These are phyloP conservation scores for Cardinalis cardinalis DNA, from an alignment of 2,113 vertebrate genomes.

Conservation along the genomic window DNA sequence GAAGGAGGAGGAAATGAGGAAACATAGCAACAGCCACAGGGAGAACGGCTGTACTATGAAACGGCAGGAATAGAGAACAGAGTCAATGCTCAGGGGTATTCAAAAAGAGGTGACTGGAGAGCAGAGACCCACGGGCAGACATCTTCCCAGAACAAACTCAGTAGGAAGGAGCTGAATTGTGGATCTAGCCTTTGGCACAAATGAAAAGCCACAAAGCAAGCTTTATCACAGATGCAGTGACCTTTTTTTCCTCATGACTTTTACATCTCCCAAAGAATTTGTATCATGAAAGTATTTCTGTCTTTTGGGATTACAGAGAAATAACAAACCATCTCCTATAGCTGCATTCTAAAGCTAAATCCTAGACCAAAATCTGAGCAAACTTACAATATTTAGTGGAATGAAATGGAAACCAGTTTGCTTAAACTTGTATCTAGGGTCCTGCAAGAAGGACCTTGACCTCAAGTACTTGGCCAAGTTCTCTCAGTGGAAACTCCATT, in stretches of 20 bases:
- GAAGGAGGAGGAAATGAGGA: not conserved
- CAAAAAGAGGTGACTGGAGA: constrained; percentile 12
- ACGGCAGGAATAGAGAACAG: not conserved
- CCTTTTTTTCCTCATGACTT: not conserved
- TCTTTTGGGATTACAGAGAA: not conserved
- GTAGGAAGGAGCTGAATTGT: not conserved
- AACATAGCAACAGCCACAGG: not conserved
- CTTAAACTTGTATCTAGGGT: not conserved
- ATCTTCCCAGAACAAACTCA: not conserved
- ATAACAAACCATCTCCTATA: not conserved
- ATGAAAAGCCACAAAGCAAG: not conserved
- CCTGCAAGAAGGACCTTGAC: not conserved
- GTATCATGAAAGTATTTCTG: not conserved
- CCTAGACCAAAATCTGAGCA: not conserved
- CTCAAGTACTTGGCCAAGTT: not conserved
- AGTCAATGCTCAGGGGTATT: not conserved
- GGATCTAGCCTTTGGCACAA: not conserved
- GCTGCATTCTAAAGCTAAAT: not conserved
- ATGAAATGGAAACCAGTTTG: not conserved
- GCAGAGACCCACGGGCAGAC: not conserved
- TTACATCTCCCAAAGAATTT: not conserved
- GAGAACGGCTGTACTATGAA: not conserved
- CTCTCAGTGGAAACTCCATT: not conserved
- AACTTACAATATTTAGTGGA: not conserved
- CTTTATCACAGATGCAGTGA: not conserved